Evolutionary conservation across 2,797 vertebrate genomes (phyloP).

Genomic region (Sebastes goodei): DNA sequence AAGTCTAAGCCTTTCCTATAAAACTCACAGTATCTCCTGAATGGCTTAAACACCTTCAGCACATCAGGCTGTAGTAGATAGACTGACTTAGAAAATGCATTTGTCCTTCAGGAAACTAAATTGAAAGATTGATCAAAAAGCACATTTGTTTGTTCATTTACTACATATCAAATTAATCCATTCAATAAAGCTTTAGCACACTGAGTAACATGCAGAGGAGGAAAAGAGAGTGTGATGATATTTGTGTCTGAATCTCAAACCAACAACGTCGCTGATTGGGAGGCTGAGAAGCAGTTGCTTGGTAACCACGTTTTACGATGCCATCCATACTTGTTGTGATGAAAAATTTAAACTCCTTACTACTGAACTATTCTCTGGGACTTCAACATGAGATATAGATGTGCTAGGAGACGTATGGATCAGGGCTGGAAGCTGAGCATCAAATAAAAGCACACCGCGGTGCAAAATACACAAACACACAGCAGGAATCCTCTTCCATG

Average conservation of each 20-base stretch:
- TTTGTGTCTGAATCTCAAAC: constrained; percentile 61
- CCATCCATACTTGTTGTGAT: constrained; percentile 79
- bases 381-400: constrained; percentile 59
- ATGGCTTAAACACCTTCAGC: constrained; percentile 33
- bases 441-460: constrained; percentile 18
- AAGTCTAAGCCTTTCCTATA: constrained; percentile 51
- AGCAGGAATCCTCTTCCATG: neutral
- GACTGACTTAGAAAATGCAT: constrained; percentile 28
- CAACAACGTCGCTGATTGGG: constrained; percentile 69
- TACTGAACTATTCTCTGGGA: constrained; percentile 71
- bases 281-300: constrained; percentile 82
- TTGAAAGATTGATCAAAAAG: constrained; percentile 29
- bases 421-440: constrained; percentile 14
- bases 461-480: constrained; percentile 8
- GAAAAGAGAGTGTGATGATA: constrained; percentile 48
- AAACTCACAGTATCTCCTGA: constrained; percentile 50
- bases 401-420: constrained; percentile 54
- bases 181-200: constrained; percentile 21
- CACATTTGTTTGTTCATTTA: constrained; percentile 26
- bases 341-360: constrained; percentile 78
- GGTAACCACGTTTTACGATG: constrained; percentile 81
- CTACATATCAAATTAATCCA: constrained; percentile 13
- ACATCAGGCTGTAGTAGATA: constrained; percentile 11
- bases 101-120: constrained; percentile 19
- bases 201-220: constrained; percentile 47